Evolutionary conservation across 2,113 vertebrate genomes (phyloP), one percentile per base, ranked within the genome.

Genomic region (Cebus imitator): DNA sequence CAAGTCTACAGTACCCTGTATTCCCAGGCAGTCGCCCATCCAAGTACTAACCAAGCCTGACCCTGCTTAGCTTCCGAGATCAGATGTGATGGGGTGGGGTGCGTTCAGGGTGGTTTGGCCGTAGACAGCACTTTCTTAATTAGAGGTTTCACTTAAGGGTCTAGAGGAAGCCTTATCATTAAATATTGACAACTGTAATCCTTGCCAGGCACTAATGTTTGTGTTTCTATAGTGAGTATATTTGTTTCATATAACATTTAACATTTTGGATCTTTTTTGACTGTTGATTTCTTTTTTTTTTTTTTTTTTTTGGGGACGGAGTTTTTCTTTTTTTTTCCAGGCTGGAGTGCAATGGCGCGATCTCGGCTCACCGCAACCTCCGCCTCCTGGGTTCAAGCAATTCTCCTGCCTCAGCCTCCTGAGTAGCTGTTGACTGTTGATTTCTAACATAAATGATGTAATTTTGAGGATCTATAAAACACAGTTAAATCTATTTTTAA

Each of bases 121-220:
- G 5, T 52, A 17, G 16, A 52, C 96, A 98, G 98, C 97, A 97
- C 98, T 98, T 98, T 98, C 25, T 97, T 98, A 98, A 98, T 98
- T 98, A 98, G 97, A 55, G 14, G 13, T 86, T 93, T 97, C 98
- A 98, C 94, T 97, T 98, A 98, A 98, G 96, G 90, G 94, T 97
- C 98, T 97, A 98, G 85, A 96, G 98, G 95, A 75, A 92, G 68
- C 35, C 55, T 97, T 90, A 80, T 94, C 76, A 98, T 98, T 97
- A 98, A 98, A 98, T 98, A 98, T 98, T 98, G 37, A 98, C 94
- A 88, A 89, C 82, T 50, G 32, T 10, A 87, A 89, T 70, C 91
- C 90, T 96, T 98, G 76, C 88, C 92, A 93, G 79, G 72, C 78
- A 78, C 82, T 97, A 95, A 93, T 85, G 98, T 98, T 97, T 83